A percentile compares a stretch with the other conserved stretches of the same genome.
These are phyloP conservation scores for Apotomis betuletana DNA, from an alignment of 2,888 invertebrate genomes.

Conservation along the genomic window DNA sequence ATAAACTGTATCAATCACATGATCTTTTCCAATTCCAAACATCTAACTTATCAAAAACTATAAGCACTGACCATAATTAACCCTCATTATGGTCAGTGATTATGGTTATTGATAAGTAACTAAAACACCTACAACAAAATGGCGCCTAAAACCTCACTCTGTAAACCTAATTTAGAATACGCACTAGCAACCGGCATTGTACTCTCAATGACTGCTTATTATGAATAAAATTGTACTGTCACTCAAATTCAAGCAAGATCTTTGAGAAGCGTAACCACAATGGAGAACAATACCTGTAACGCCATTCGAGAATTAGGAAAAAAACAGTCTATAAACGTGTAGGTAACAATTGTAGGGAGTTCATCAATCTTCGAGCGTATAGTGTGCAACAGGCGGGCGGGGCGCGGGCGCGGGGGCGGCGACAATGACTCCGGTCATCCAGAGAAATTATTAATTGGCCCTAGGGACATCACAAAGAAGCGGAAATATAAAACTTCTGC, in stretches of 20 bases:
- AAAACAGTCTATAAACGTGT: conserved; percentile 77
- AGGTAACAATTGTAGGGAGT: conserved; percentile 74
- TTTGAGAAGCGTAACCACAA: conserved; percentile 48
- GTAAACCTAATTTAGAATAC: conserved; percentile 3
- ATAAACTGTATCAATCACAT: no score
- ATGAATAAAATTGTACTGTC: conserved; percentile 38
- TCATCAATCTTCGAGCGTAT: conserved; percentile 77
- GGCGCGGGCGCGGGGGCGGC: conserved; percentile 53
- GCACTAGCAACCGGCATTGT: conserved; percentile 12
- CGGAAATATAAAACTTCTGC: conserved; percentile 83
- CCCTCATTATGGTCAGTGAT: no score
- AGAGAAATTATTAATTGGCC: conserved; percentile 82
- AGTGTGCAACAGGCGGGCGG: conserved; percentile 67
- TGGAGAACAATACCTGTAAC: conserved; percentile 49
- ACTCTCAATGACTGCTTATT: conserved; percentile 31
- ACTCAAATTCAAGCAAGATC: conserved; percentile 37
- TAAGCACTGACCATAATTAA: no score
- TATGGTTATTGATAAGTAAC: neutral
- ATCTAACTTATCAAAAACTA: no score
- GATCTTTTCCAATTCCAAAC: no score
- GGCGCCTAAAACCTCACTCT: conserved; percentile 12
- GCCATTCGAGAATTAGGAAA: conserved; percentile 60
- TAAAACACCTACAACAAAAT: conserved; percentile 1
- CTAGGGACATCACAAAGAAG: conserved; percentile 77
- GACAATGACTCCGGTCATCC: conserved; percentile 81